Evolutionary conservation across 2,888 invertebrate genomes (phyloP), one percentile per base, ranked within the genome.

Genomic region (Xestia rhomboidea): DNA sequence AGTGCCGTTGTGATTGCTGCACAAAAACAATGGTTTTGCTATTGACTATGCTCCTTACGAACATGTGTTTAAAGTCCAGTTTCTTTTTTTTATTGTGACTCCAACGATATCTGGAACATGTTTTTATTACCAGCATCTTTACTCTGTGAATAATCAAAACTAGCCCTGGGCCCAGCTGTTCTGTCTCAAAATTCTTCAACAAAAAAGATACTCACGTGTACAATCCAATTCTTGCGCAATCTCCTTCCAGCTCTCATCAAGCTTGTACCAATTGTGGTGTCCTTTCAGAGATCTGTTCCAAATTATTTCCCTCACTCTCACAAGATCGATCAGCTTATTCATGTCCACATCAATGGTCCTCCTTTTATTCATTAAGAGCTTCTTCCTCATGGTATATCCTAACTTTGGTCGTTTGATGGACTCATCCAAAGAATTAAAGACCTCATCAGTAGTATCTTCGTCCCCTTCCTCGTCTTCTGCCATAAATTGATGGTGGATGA

Each of bases 201-300:
- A 0, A 34, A 60, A 62, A 64, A 30, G 1, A 49, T 54, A 94
- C 96, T 94, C 92, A 96, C 96, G 93, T 8, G 96, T 96, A 68
- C 96, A 96, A 51, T 93, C 94, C 77, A 96, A 89, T 74, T 96
- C 95, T 73, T 94, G 91, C 0, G 96, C 95, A 41, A 96, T 95
- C 79, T 96, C 96, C 79, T 96, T 96, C 96, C 96, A 96, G 76
- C 94, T 94, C 77, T 96, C 96, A 86, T 96, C 96, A 73, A 96
- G 87, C 77, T 96, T 96, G 78, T 96, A 96, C 96, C 96, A 96
- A 86, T 96, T 96, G 44, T 96, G 96, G 60, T 96, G 96, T 0
- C 96, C 95, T 68, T 96, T 96, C 77, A 96, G 73, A 70, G 96
- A 96, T 21, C 96, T 92, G 78, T 96, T 96, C 96, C 96, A 96